Conservation (phyloP, 2,888 invertebrate species). For the Ophion slaviceki region DNA sequence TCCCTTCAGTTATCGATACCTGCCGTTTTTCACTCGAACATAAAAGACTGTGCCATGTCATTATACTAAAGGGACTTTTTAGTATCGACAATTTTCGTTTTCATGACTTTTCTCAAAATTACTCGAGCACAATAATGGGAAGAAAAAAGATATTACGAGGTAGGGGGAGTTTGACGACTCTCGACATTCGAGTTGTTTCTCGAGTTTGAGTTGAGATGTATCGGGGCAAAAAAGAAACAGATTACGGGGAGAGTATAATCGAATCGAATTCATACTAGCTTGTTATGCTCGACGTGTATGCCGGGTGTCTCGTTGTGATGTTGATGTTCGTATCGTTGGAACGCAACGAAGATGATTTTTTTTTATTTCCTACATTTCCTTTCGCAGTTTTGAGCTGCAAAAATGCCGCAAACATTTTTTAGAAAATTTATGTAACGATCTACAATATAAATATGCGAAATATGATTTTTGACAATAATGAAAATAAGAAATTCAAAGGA, state of each 20-base stretch:
- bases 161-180: constrained; percentile 11
- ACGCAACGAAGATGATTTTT: too few species aligned
- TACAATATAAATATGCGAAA: too few species aligned
- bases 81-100: constrained; percentile 18
- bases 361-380: too few species aligned
- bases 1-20: background rate
- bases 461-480: too few species aligned
- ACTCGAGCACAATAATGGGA: background rate
- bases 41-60: background rate
- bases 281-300: background rate
- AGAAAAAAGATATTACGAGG: constrained; percentile 6
- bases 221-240: background rate
- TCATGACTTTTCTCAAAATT: constrained; percentile 34
- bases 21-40: background rate
- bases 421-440: too few species aligned
- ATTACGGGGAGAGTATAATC: background rate
- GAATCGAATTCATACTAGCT: constrained; percentile 11
- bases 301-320: background rate
- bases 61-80: background rate
- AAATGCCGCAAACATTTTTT: too few species aligned
- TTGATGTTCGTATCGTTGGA: too few species aligned
- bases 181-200: constrained; percentile 12
- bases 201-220: background rate
- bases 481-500: too few species aligned
- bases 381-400: too few species aligned